Conservation (phyloP, 2,888 invertebrate genomes). For the Miltochrista miniata region DNA sequence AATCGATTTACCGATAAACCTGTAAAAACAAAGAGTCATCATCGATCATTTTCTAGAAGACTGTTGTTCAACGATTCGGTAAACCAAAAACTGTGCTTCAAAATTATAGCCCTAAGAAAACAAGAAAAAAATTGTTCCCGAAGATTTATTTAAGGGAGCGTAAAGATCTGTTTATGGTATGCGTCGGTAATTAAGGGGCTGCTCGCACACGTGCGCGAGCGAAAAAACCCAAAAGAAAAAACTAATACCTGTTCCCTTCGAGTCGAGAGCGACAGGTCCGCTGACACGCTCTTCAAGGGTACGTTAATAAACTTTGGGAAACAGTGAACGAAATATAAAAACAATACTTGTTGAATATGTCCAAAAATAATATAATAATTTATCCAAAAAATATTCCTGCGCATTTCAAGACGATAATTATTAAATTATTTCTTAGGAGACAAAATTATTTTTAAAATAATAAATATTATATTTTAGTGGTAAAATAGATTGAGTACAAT, state of each 20-base stretch:
- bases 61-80: slow-evolving; percentile 59
- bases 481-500: too few species aligned
- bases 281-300: slow-evolving; percentile 69
- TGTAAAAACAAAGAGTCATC: slow-evolving; percentile 76
- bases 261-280: slow-evolving; percentile 78
- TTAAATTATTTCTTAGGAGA: too few species aligned
- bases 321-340: background rate
- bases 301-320: slow-evolving; percentile 59
- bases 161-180: slow-evolving; percentile 84
- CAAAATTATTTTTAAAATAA: too few species aligned
- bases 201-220: slow-evolving; percentile 78
- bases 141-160: slow-evolving; percentile 83
- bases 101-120: slow-evolving; percentile 79
- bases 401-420: too few species aligned
- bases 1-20: slow-evolving; percentile 63
- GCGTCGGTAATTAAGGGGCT: slow-evolving; percentile 83
- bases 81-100: slow-evolving; percentile 71
- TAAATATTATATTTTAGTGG: too few species aligned
- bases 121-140: slow-evolving; percentile 63
- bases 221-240: slow-evolving; percentile 79
- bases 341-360: background rate
- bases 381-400: too few species aligned
- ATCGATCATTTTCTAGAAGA: slow-evolving; percentile 66
- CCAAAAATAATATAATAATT: background rate
- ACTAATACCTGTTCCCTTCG: slow-evolving; percentile 75